phyloP scores from a whole-genome alignment of 2,797 vertebrate genomes.

The Cirrhinus molitorella region DNA sequence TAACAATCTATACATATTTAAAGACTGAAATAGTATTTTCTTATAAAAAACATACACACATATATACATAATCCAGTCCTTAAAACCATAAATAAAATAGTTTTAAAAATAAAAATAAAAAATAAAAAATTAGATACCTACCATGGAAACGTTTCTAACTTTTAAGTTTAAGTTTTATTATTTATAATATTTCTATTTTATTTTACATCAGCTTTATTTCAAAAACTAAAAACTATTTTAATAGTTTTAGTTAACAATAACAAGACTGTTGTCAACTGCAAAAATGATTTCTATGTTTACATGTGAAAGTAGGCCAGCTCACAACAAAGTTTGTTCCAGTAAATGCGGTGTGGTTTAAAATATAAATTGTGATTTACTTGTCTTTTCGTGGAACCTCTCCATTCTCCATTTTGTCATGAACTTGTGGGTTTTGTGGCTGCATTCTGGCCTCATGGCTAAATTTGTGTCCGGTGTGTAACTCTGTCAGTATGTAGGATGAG shows the following conservation, averaged over 20 bases:
- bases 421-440: slow-evolving; percentile 24
- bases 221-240: neutral
- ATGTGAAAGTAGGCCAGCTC: neutral
- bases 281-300: neutral
- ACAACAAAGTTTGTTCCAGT: neutral
- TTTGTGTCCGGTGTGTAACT: slow-evolving; percentile 45
- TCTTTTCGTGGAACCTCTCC: neutral
- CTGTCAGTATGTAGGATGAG: slow-evolving; percentile 24
- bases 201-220: neutral
- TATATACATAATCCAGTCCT: too few relatives aligned
- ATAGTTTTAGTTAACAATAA: neutral
- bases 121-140: neutral
- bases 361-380: neutral
- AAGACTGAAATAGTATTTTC: too few relatives aligned
- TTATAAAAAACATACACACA: too few relatives aligned
- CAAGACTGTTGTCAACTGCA: neutral
- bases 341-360: neutral
- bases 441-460: slow-evolving; percentile 31
- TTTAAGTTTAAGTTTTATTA: neutral
- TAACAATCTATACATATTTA: too few relatives aligned
- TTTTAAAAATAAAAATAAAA: too few relatives aligned
- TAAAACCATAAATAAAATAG: neutral
- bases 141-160: neutral
- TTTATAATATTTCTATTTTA: neutral
- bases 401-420: neutral